phyloP scores from a whole-genome alignment of 1,140 invertebrate species.

The Epicauta chinensis region DNA sequence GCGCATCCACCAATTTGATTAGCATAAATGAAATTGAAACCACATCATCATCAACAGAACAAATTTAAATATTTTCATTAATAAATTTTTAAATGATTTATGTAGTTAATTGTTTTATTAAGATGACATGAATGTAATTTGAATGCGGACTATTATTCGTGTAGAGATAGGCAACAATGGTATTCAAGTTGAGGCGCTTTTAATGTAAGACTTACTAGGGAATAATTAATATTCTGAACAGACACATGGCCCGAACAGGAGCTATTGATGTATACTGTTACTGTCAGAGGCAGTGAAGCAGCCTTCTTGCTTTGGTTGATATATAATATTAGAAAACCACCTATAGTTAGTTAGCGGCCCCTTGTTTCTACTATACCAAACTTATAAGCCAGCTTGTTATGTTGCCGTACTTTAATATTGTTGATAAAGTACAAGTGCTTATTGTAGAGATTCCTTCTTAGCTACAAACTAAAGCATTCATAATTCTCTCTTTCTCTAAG shows the following conservation, averaged over 20 bases:
- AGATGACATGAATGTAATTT: too few relatives aligned
- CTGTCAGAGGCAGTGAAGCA: background rate
- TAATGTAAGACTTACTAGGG: constrained; percentile 4
- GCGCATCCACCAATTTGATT: constrained; percentile 6
- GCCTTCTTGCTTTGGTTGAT: constrained; percentile 10
- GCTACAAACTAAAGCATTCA: constrained; percentile 9
- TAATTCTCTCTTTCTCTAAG: background rate
- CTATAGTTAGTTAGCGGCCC: constrained; percentile 13
- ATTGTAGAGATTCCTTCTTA: constrained; percentile 16
- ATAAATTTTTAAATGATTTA: too few relatives aligned
- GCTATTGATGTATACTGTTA: constrained; percentile 15
- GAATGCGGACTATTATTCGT: too few relatives aligned
- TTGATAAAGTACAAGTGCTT: constrained; percentile 17
- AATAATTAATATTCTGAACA: constrained; percentile 15
- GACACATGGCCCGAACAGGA: constrained; percentile 14
- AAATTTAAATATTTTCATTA: too few relatives aligned
- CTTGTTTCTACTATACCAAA: constrained; percentile 15
- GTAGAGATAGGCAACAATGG: too few relatives aligned
- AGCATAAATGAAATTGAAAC: too few relatives aligned
- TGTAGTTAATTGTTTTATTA: too few relatives aligned
- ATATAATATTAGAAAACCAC: constrained; percentile 7
- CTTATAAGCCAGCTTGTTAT: constrained; percentile 16
- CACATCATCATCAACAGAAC: too few relatives aligned
- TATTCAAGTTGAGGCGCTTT: background rate
- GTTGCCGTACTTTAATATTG: constrained; percentile 16